phyloP scores from a whole-genome alignment of 2,113 vertebrate genomes.

The Procavia capensis region DNA sequence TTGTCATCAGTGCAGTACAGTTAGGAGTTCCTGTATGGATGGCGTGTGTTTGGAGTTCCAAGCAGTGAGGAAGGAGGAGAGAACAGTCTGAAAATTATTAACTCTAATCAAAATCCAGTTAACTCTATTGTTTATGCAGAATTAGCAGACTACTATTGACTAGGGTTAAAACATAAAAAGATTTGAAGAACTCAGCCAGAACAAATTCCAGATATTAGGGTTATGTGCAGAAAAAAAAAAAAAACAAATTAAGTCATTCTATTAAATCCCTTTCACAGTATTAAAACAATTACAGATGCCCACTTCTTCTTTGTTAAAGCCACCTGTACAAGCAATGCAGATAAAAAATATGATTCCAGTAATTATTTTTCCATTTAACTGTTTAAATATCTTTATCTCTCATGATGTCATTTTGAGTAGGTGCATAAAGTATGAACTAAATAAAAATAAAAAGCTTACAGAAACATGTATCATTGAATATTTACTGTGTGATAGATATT shows the following conservation, averaged over 20 bases:
- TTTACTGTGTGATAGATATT: neutral
- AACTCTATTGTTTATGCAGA: neutral
- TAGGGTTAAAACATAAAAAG: slow-evolving; percentile 38
- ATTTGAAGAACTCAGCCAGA: slow-evolving; percentile 27
- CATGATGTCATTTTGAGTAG: neutral
- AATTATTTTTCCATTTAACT: slow-evolving; percentile 35
- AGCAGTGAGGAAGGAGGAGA: neutral
- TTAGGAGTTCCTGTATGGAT: neutral
- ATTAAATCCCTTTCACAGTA: slow-evolving; percentile 34
- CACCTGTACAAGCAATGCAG: neutral
- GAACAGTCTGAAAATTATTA: neutral
- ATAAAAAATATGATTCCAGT: neutral
- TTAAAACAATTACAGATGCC: slow-evolving; percentile 24
- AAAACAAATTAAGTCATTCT: slow-evolving; percentile 46
- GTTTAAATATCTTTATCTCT: slow-evolving; percentile 10
- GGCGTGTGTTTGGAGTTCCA: neutral
- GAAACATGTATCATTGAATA: neutral
- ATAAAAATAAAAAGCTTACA: neutral
- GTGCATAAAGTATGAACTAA: neutral
- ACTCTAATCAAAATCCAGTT: neutral
- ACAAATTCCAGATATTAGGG: slow-evolving; percentile 50
- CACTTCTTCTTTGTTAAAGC: slow-evolving; percentile 47
- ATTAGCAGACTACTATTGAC: slow-evolving; percentile 14
- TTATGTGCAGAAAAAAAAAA: slow-evolving; percentile 43
- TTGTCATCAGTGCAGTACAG: neutral